Percentiles rank a stretch among this genome's conserved stretches.
Conservation (phyloP, 1,140 invertebrate species). For the Eriosoma lanigerum region DNA sequence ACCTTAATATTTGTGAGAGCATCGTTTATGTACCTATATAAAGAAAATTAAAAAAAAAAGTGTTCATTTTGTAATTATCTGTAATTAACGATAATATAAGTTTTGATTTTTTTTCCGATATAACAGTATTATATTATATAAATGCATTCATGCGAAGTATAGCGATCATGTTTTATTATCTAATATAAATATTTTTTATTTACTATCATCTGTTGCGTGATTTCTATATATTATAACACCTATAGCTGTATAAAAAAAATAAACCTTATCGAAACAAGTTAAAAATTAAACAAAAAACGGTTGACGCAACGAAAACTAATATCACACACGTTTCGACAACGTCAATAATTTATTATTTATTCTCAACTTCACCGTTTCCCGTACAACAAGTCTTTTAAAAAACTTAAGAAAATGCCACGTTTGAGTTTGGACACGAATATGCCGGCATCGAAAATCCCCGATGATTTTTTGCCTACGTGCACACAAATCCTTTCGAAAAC, state of each 20-base stretch:
- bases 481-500: background rate
- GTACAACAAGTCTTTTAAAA: background rate
- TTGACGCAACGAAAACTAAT: background rate
- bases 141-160: too few relatives aligned
- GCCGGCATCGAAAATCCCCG: constrained; percentile 7
- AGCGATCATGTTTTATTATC: too few relatives aligned
- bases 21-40: too few relatives aligned
- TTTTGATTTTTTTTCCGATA: too few relatives aligned
- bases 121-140: too few relatives aligned
- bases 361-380: background rate
- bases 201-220: background rate
- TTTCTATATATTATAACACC: background rate
- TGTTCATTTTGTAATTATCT: too few relatives aligned
- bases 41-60: too few relatives aligned
- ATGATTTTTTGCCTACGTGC: background rate
- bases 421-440: constrained; percentile 9
- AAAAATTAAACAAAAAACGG: too few relatives aligned
- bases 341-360: background rate
- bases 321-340: background rate
- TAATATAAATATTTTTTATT: too few relatives aligned
- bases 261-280: too few relatives aligned
- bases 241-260: background rate
- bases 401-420: constrained; percentile 17
- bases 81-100: too few relatives aligned
- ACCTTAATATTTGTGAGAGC: too few relatives aligned